phyloP scores from a whole-genome alignment of 2,888 invertebrate genomes.

The Agrochola macilenta region DNA sequence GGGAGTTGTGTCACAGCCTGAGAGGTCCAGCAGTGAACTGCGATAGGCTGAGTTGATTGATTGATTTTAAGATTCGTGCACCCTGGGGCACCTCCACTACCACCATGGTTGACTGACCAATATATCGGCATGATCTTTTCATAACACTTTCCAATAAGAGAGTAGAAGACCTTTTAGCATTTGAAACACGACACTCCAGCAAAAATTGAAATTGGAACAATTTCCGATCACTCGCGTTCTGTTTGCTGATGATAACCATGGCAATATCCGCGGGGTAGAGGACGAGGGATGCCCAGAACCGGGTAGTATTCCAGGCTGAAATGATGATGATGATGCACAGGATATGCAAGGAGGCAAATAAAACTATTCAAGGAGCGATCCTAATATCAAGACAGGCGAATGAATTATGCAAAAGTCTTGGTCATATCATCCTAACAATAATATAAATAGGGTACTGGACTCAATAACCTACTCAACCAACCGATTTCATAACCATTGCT shows the following conservation, averaged over 20 bases:
- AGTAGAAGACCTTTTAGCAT: not conserved
- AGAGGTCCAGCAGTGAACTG: too few relatives aligned
- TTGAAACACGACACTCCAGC: not conserved
- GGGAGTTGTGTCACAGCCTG: too few relatives aligned
- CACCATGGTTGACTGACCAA: not conserved
- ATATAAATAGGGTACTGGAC: constrained; percentile 6
- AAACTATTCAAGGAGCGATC: not conserved
- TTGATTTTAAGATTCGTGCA: too few relatives aligned
- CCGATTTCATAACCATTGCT: too few relatives aligned
- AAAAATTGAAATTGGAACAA: not conserved
- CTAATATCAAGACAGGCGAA: not conserved
- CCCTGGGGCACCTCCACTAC: not conserved
- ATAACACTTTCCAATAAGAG: too few relatives aligned
- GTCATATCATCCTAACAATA: not conserved
- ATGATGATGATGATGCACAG: not conserved
- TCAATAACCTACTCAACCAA: too few relatives aligned
- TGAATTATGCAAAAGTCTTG: constrained; percentile 1
- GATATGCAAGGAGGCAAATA: not conserved
- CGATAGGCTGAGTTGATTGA: too few relatives aligned
- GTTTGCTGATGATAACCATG: not conserved
- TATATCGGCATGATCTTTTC: not conserved
- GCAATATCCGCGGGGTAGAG: not conserved
- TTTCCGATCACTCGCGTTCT: not conserved
- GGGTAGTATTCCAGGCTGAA: not conserved
- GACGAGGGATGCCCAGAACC: not conserved